Base-by-base conservation (phyloP, 2,888 invertebrate genomes). In the Cephonodes hylas region DNA sequence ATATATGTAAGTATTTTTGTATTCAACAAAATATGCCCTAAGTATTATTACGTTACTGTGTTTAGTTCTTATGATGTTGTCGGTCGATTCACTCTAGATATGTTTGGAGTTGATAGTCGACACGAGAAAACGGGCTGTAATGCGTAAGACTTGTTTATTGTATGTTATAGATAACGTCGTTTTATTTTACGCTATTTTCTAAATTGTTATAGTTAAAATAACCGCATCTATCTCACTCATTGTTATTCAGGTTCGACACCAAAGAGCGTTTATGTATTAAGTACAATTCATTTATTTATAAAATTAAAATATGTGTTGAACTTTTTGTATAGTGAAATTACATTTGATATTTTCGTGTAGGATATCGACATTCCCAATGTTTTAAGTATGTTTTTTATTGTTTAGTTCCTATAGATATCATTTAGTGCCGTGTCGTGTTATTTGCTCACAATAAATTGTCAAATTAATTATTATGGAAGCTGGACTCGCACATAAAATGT, bases 311-410 rank as follows among this genome's bases (percentile, higher is more conserved):
- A 63, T 70, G 80, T 81, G 83, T 84, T 84, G 84, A 80, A 84
- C 81, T 77, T 79, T n/a, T 71, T 53, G 31, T 60, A 3, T 60
- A 42, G 60, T 38, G 34, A 38, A 73, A 76, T 75, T 70, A 66
- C 70, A 73, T 72, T 18, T 53, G 44, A 34, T 44, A 45, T 53
- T 18, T 71, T 75, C 74, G 72, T 74, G 74, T 76, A 81, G 79
- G 86, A 88, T 89, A 86, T 91, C 89, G 83, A 89, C 90, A 89
- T 91, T 91, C 88, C 91, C 79, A 76, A 77, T 84, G 75, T 83
- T 78, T n/a, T 76, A n/a, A 10, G 4, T 58, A 57, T 34, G 13
- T 31, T 48, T 61, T 60, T 45, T 46, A 45, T 25, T 34, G 13
- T n/a, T 46, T 58, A 58, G 61, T 76, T 75, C 74, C 76, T 75